Evolutionary conservation across 1,140 invertebrate species (phyloP).

Genomic region (Drosophila littoralis): DNA sequence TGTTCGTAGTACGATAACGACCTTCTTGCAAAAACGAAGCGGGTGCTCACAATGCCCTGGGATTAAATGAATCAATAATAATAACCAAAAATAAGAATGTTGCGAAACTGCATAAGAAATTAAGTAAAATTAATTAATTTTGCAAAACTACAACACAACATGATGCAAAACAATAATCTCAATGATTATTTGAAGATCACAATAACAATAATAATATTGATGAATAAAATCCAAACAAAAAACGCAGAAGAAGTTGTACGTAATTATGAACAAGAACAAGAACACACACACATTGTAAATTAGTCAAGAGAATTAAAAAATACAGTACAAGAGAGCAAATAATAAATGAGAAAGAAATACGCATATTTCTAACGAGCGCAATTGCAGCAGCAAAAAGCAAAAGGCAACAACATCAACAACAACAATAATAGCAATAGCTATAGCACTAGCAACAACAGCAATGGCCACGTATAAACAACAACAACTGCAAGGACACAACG

Average conservation of each 20-base stretch:
- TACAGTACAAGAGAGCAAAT: conserved; percentile 43
- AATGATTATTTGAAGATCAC: conserved; percentile 38
- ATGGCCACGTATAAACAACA: conserved; percentile 24
- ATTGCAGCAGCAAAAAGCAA: conserved; percentile 39
- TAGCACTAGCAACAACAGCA: conserved; percentile 40
- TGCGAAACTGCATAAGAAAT: conserved; percentile 68
- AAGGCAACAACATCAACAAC: conserved; percentile 14
- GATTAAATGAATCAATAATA: conserved; percentile 84
- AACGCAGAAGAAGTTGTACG: conserved; percentile 82
- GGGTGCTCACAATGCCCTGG: conserved; percentile 87
- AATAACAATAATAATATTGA: conserved; percentile 70
- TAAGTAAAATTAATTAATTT: conserved; percentile 59
- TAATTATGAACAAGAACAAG: conserved; percentile 78
- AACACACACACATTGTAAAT: conserved; percentile 80
- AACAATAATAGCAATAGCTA: conserved; percentile 4
- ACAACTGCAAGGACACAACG: conserved; percentile 5
- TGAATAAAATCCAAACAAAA: conserved; percentile 74
- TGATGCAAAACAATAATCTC: conserved; percentile 38
- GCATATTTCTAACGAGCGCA: conserved; percentile 64
- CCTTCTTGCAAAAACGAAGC: conserved; percentile 89
- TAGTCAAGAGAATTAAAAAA: conserved; percentile 61
- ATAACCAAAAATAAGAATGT: conserved; percentile 62
- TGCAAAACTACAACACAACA: conserved; percentile 42
- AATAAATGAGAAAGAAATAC: conserved; percentile 42
- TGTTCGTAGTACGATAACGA: conserved; percentile 88